Evolutionary conservation across 1,140 invertebrate genomes (phyloP).

Genomic region (Panagrolaimus sp.): DNA sequence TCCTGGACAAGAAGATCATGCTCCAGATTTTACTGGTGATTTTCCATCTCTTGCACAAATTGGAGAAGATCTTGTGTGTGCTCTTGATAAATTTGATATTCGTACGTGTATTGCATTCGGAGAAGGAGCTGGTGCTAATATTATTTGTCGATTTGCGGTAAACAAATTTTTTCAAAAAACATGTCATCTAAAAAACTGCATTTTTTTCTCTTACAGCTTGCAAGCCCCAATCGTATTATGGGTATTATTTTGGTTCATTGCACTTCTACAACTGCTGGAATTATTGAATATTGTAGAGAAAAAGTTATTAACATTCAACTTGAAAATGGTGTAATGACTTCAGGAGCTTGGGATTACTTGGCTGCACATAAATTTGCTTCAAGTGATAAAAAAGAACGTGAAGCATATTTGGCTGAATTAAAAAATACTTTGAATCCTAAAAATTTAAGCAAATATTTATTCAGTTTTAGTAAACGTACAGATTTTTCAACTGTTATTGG

Average conservation of each 20-base stretch:
- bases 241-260: conserved; percentile 75
- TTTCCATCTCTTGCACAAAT: conserved; percentile 78
- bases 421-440: conserved; percentile 74
- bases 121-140: conserved; percentile 82
- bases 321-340: conserved; percentile 66
- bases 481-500: conserved; percentile 56
- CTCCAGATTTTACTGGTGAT: conserved; percentile 68
- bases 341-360: conserved; percentile 75
- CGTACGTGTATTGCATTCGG: conserved; percentile 73
- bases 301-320: conserved; percentile 74
- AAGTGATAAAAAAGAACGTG: conserved; percentile 72
- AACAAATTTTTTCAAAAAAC: background rate
- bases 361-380: conserved; percentile 83
- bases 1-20: conserved; percentile 76
- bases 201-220: conserved; percentile 61
- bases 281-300: conserved; percentile 79
- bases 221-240: conserved; percentile 70
- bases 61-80: conserved; percentile 75
- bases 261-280: conserved; percentile 75
- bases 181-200: conserved; percentile 10
- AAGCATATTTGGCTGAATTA: conserved; percentile 73
- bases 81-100: conserved; percentile 73
- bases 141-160: conserved; percentile 74
- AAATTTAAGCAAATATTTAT: conserved; percentile 67
- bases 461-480: conserved; percentile 53